Evolutionary conservation across 2,113 vertebrate genomes (phyloP).

Genomic region (Ahaetulla prasina): DNA sequence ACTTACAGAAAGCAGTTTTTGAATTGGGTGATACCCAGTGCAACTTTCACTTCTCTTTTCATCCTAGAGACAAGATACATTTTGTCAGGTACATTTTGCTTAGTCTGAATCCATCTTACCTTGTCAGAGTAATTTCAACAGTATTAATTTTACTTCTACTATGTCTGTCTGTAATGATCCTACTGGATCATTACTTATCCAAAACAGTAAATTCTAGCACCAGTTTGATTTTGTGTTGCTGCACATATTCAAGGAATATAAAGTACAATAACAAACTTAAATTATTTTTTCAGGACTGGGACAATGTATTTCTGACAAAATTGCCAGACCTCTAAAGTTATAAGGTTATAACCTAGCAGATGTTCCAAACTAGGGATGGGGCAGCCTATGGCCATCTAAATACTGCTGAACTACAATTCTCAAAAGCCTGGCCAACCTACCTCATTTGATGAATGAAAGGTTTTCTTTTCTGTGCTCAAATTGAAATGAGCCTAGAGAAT

Average conservation of each 20-base stretch:
- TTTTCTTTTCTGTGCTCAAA: not conserved
- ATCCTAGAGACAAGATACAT: not conserved
- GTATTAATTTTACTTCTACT: not conserved
- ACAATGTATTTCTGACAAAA: not conserved
- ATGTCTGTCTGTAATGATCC: not conserved
- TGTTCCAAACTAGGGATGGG: not conserved
- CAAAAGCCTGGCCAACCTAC: not conserved
- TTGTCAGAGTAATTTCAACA: not conserved
- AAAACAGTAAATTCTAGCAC: not conserved
- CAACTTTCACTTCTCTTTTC: not conserved
- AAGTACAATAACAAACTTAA: not conserved
- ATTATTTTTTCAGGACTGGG: not conserved
- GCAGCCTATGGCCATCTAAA: not conserved
- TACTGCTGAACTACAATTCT: not conserved
- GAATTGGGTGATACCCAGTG: not conserved
- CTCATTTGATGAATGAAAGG: not conserved
- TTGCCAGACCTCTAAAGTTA: not conserved
- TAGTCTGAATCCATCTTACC: not conserved
- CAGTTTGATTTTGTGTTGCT: not conserved
- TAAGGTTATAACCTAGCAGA: not conserved
- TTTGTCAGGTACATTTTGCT: not conserved
- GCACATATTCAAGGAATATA: not conserved
- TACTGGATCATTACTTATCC: not conserved
- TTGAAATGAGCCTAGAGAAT: not conserved
- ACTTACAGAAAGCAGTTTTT: not conserved